Conservation (phyloP, 2,113 vertebrate species). For the Melanostigma gelatinosum region DNA sequence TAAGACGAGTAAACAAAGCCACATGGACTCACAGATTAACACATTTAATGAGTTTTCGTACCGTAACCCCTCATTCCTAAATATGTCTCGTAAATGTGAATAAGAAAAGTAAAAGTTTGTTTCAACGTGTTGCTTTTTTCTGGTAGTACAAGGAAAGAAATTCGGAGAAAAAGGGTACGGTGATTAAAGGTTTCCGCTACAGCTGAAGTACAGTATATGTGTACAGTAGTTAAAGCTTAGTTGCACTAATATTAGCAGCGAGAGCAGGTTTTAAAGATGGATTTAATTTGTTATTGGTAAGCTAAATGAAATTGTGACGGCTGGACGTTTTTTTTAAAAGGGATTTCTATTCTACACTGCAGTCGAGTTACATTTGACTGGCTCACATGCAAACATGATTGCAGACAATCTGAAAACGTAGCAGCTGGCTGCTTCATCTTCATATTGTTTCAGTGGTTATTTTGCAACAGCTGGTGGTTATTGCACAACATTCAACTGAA, state of each 20-base stretch:
- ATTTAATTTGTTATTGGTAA: no score
- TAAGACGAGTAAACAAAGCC: not conserved
- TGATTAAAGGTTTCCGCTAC: no score
- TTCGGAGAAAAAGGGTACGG: no score
- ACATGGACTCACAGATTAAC: not conserved
- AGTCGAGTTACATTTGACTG: not conserved
- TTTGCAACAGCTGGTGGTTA: not conserved
- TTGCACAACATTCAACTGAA: not conserved
- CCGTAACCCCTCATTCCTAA: not conserved
- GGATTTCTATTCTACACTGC: no score
- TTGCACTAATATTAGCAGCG: no score
- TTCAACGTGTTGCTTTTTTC: not conserved
- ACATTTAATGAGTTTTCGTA: not conserved
- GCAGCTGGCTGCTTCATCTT: not conserved
- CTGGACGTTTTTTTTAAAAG: no score
- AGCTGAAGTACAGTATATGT: no score
- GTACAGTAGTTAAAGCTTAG: no score
- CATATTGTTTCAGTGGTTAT: slow-evolving; percentile 1
- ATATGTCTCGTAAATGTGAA: not conserved
- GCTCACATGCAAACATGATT: not conserved
- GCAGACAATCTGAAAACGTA: not conserved
- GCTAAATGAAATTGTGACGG: no score
- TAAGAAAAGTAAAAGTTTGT: not conserved
- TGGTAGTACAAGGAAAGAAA: no score
- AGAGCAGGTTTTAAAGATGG: no score